Evolutionary conservation across 2,888 invertebrate species (phyloP).

Genomic region (Eristalis pertinax): DNA sequence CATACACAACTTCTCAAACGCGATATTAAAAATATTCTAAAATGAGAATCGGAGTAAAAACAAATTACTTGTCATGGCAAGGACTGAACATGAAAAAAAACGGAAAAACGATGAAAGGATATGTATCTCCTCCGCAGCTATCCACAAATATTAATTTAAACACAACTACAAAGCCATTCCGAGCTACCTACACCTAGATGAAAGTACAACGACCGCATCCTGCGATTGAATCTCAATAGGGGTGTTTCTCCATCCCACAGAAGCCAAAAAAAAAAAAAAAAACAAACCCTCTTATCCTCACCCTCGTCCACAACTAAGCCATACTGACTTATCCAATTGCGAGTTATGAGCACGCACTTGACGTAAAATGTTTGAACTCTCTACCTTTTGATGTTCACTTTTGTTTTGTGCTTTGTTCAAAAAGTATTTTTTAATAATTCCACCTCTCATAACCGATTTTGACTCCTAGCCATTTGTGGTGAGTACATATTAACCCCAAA

Average conservation of each 20-base stretch:
- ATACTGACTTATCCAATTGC: conserved; percentile 60
- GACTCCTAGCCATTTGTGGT: conserved; percentile 61
- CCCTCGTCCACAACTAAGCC: neutral
- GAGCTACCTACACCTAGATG: conserved; percentile 53
- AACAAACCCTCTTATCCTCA: neutral
- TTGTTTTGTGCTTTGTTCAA: conserved; percentile 14
- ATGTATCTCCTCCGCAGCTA: conserved; percentile 30
- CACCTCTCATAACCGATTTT: conserved; percentile 62
- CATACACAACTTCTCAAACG: conserved; percentile 19
- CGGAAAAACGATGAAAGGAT: conserved; percentile 43
- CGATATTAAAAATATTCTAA: conserved; percentile 13
- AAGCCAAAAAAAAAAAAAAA: neutral
- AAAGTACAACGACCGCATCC: conserved; percentile 27
- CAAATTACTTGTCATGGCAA: conserved; percentile 29
- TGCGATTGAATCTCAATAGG: conserved; percentile 56
- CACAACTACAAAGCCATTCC: conserved; percentile 44
- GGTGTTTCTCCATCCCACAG: conserved; percentile 33
- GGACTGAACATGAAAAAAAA: conserved; percentile 1
- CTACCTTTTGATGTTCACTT: conserved; percentile 30
- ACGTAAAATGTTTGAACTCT: conserved; percentile 40
- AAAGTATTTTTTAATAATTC: conserved; percentile 63
- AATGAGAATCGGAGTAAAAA: conserved; percentile 22
- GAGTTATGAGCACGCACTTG: conserved; percentile 63
- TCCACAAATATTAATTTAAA: conserved; percentile 63
- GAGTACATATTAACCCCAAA: conserved; percentile 26